A percentile compares a stretch with the other conserved stretches of the same genome.
Conservation (phyloP, 2,888 invertebrate species). For the Selenia dentaria region DNA sequence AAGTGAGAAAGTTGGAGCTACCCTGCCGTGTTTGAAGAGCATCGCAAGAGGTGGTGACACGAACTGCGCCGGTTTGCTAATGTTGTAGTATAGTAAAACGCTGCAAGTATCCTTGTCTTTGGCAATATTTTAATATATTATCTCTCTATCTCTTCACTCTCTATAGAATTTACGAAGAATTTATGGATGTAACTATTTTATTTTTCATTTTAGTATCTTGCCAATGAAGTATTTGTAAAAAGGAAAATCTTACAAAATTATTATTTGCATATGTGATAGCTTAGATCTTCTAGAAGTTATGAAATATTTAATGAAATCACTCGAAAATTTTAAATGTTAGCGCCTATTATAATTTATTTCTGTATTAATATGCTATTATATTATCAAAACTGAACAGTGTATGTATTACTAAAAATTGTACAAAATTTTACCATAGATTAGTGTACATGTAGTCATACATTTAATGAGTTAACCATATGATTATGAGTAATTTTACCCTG, state of each 20-base stretch:
- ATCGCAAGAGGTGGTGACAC: conserved; percentile 66
- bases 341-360: conserved; percentile 59
- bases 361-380: conserved; percentile 38
- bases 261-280: conserved; percentile 75
- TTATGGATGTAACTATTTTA: conserved; percentile 62
- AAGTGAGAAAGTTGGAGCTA: conserved; percentile 59
- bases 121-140: conserved; percentile 59
- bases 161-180: conserved; percentile 72
- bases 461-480: conserved; percentile 72
- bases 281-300: conserved; percentile 74
- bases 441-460: conserved; percentile 64
- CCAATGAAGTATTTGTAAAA: conserved; percentile 79
- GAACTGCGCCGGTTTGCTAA: conserved; percentile 66
- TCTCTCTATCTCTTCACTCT: conserved; percentile 78
- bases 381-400: conserved; percentile 37
- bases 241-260: conserved; percentile 62
- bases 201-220: conserved; percentile 72
- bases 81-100: conserved; percentile 77
- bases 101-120: conserved; percentile 57
- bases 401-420: conserved; percentile 61
- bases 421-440: conserved; percentile 70
- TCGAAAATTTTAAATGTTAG: conserved; percentile 61
- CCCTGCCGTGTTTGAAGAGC: conserved; percentile 75
- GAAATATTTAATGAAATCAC: conserved; percentile 55
- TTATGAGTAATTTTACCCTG: conserved; percentile 59